Evolutionary conservation across 2,113 vertebrate species (phyloP).

Genomic region (Platanista minor): DNA sequence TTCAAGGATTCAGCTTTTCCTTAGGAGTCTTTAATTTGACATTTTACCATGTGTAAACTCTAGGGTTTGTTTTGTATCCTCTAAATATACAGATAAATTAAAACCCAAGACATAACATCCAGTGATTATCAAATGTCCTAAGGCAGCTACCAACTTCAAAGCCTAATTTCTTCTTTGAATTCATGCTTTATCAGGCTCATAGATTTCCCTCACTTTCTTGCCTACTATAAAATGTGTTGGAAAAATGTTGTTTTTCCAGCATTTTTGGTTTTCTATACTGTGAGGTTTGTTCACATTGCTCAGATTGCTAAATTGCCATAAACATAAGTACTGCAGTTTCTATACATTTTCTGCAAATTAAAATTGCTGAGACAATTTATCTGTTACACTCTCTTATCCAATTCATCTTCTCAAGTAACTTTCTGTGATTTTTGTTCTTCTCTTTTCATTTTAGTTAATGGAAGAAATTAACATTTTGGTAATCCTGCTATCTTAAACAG

Average conservation of each 20-base stretch:
- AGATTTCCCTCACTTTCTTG: neutral
- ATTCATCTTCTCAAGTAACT: neutral
- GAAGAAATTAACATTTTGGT: neutral
- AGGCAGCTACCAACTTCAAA: slow-evolving; percentile 35
- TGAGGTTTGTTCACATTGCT: neutral
- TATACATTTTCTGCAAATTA: neutral
- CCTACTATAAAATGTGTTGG: neutral
- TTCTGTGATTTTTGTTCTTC: neutral
- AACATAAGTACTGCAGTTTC: neutral
- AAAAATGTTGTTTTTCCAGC: neutral
- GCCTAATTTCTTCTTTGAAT: slow-evolving; percentile 26
- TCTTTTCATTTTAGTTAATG: neutral
- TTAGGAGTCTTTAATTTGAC: neutral
- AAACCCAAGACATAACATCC: neutral
- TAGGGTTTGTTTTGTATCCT: neutral
- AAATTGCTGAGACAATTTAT: neutral
- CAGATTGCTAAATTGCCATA: neutral
- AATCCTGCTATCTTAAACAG: neutral
- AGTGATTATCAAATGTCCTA: neutral
- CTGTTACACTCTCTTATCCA: neutral
- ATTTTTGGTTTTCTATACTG: neutral
- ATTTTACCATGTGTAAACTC: neutral
- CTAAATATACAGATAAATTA: slow-evolving; percentile 12
- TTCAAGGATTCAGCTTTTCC: neutral
- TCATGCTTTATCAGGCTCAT: neutral